These are phyloP conservation scores for Cryptomyrus ogoouensis DNA, from an alignment of 2,113 vertebrate species.

Conservation along the genomic window DNA sequence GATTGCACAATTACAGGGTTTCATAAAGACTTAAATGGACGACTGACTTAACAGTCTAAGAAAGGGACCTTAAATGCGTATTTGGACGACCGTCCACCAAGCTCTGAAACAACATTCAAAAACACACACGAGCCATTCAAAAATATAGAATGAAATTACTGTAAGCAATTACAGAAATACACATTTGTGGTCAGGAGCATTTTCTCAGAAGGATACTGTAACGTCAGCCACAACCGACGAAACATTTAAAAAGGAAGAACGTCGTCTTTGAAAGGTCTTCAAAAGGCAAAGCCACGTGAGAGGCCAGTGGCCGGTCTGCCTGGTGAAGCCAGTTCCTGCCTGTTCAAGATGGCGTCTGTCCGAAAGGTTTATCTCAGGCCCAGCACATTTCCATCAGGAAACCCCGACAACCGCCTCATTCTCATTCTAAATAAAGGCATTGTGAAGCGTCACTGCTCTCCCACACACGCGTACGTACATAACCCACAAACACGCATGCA, in stretches of 20 bases:
- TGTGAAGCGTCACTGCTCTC: not conserved
- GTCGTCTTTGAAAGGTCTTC: not conserved
- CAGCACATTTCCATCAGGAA: not conserved
- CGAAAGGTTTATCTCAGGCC: not conserved
- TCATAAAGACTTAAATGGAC: conserved; percentile 1
- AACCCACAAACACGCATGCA: not conserved
- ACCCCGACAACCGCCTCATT: not conserved
- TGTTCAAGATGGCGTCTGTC: not conserved
- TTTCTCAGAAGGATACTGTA: not conserved
- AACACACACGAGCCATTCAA: not conserved
- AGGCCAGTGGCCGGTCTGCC: not conserved
- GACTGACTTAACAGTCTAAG: not conserved
- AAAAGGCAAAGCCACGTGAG: not conserved
- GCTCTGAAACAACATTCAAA: not conserved
- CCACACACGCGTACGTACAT: not conserved
- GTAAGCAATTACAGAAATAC: conserved; percentile 7
- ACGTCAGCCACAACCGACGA: not conserved
- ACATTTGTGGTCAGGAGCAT: not conserved
- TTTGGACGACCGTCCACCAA: not conserved
- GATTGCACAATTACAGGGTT: conserved; percentile 13
- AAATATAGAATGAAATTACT: conserved; percentile 15
- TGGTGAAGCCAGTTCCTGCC: not conserved
- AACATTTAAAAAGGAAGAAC: not conserved
- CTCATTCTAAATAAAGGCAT: not conserved
- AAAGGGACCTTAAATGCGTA: not conserved